A percentile compares a stretch with the other conserved stretches of the same genome.
phyloP scores from a whole-genome alignment of 2,113 vertebrate genomes.

The Phyllostomus hastatus region DNA sequence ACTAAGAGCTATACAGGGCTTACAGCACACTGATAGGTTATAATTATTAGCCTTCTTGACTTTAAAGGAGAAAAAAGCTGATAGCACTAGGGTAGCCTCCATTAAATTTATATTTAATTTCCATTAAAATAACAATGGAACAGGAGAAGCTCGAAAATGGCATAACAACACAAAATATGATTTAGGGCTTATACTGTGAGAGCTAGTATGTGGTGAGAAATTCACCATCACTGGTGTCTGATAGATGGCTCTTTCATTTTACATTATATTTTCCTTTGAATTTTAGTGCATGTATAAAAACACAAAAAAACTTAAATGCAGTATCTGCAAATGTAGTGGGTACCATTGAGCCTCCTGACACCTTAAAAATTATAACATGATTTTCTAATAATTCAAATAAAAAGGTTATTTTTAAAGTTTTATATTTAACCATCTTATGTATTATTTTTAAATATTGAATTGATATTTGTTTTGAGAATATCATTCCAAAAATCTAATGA shows the following conservation, averaged over 20 bases:
- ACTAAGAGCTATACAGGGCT: constrained; percentile 17
- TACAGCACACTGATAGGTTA: constrained; percentile 32
- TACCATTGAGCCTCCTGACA: not conserved
- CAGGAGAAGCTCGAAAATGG: not conserved
- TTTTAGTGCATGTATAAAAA: constrained; percentile 10
- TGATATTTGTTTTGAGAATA: not conserved
- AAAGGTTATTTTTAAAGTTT: not conserved
- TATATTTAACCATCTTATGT: not conserved
- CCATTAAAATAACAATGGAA: not conserved
- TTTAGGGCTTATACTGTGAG: not conserved
- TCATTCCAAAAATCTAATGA: not conserved
- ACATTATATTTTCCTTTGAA: not conserved
- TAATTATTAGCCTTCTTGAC: constrained; percentile 54
- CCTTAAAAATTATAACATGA: not conserved
- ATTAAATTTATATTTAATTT: constrained; percentile 41
- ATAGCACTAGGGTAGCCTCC: not conserved
- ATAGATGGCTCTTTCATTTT: not conserved
- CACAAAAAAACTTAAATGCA: not conserved
- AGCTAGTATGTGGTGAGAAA: constrained; percentile 8
- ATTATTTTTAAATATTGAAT: not conserved
- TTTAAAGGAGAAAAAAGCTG: constrained; percentile 2
- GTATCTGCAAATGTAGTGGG: not conserved
- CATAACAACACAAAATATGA: constrained; percentile 29
- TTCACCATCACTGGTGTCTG: not conserved
- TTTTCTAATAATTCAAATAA: not conserved